Evolutionary conservation across 2,113 vertebrate species (phyloP).

Genomic region (Mirza zaza): DNA sequence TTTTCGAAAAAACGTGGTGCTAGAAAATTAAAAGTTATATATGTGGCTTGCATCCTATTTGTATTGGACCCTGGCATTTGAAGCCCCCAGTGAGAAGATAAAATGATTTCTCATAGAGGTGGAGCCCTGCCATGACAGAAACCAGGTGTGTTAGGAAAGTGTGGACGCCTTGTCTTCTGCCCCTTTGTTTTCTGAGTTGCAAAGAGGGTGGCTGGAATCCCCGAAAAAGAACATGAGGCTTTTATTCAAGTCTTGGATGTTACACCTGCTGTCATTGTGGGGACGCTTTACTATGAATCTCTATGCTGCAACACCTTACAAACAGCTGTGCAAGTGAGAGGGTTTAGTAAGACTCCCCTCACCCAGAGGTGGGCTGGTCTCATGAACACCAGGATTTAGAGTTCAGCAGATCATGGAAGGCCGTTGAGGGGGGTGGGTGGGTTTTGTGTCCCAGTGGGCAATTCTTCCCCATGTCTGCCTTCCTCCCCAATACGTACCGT

Average conservation of each 20-base stretch:
- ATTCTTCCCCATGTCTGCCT: neutral
- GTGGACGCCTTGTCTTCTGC: neutral
- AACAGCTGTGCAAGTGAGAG: neutral
- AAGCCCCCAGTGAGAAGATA: neutral
- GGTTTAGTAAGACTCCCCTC: rapidly evolving
- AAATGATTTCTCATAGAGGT: neutral
- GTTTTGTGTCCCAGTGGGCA: rapidly evolving
- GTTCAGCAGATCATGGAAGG: neutral
- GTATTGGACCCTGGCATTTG: neutral
- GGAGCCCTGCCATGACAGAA: neutral
- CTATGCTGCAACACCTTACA: rapidly evolving
- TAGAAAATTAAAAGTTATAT: neutral
- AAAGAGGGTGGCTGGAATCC: neutral
- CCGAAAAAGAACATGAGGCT: neutral
- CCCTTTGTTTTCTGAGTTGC: neutral
- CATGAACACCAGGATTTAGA: neutral
- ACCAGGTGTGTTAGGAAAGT: neutral
- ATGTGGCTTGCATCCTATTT: neutral
- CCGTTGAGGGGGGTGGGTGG: neutral
- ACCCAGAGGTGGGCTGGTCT: neutral
- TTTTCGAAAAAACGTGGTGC: neutral
- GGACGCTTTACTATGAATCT: neutral
- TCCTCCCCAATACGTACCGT: rapidly evolving
- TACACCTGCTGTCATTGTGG: neutral
- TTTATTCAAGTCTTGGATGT: neutral